Conservation (phyloP, 2,888 invertebrate species). For the Seira musarum region DNA sequence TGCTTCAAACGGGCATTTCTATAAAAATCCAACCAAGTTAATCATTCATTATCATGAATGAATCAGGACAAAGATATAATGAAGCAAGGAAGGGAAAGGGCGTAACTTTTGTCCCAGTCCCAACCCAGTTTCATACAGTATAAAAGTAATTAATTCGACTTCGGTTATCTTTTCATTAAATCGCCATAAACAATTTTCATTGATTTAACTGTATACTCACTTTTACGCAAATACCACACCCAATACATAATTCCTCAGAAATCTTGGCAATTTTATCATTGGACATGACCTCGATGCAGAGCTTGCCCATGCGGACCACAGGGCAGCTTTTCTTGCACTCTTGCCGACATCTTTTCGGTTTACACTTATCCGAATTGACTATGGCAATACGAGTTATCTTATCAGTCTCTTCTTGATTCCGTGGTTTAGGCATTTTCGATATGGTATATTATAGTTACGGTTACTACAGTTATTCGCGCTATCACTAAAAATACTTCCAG, state of each 20-base stretch:
- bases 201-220: conserved; percentile 78
- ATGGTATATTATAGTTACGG: too few relatives aligned
- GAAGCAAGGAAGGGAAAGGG: too few relatives aligned
- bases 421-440: conserved; percentile 72
- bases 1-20: conserved; percentile 99
- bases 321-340: conserved; percentile 99
- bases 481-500: too few relatives aligned
- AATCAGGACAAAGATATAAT: too few relatives aligned
- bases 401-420: conserved; percentile 88
- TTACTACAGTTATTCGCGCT: too few relatives aligned
- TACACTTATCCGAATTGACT: conserved; percentile 98
- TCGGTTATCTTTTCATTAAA: too few relatives aligned
- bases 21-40: conserved; percentile 72
- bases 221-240: conserved; percentile 99
- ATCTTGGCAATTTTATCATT: conserved; percentile 97
- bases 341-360: conserved; percentile 98
- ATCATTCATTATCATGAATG: not conserved
- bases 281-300: conserved; percentile 97
- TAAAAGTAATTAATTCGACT: too few relatives aligned
- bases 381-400: conserved; percentile 98
- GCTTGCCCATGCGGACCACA: conserved; percentile 98
- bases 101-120: too few relatives aligned
- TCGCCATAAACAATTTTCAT: too few relatives aligned
- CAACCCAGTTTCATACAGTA: too few relatives aligned
- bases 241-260: conserved; percentile 98